These are phyloP conservation scores for Drosophila busckii DNA, from an alignment of 1,140 invertebrate genomes.

Conservation along the genomic window DNA sequence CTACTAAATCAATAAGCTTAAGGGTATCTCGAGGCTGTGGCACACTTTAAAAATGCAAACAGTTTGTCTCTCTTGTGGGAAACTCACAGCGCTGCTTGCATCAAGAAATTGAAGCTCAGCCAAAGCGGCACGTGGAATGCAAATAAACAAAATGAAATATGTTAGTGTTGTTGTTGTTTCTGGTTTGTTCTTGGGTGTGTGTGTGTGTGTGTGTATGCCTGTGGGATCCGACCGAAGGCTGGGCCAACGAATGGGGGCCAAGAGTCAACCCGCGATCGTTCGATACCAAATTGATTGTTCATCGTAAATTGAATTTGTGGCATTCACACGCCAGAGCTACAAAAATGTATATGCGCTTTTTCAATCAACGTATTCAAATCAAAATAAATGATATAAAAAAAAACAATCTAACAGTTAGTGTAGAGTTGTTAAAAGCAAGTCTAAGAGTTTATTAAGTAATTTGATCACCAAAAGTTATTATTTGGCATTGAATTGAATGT, in stretches of 20 bases:
- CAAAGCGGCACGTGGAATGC: conserved; percentile 31
- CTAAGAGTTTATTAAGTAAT: too few relatives aligned
- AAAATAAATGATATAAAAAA: too few relatives aligned
- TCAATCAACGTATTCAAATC: conserved; percentile 25
- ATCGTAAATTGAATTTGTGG: conserved; percentile 57
- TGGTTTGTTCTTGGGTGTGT: conserved; percentile 1
- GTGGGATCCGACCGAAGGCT: conserved; percentile 19
- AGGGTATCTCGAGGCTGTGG: too few relatives aligned
- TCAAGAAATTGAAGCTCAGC: conserved; percentile 31
- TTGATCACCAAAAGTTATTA: too few relatives aligned
- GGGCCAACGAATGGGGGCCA: conserved; percentile 55
- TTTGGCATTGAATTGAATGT: too few relatives aligned
- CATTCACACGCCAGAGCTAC: conserved; percentile 34
- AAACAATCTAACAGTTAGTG: too few relatives aligned
- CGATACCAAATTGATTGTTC: conserved; percentile 50
- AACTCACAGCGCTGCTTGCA: conserved; percentile 36
- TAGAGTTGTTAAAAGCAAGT: too few relatives aligned
- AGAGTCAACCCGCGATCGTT: conserved; percentile 66
- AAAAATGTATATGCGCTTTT: conserved; percentile 37
- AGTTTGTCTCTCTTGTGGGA: too few relatives aligned
- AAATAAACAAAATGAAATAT: conserved; percentile 64
- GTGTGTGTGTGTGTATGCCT: conserved; percentile 11
- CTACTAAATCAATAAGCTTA: background rate
- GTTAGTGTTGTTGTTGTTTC: conserved; percentile 31
- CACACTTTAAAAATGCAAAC: too few relatives aligned